Evolutionary conservation across 2,797 vertebrate genomes (phyloP).

Genomic region (Lepilemur septentrionalis): DNA sequence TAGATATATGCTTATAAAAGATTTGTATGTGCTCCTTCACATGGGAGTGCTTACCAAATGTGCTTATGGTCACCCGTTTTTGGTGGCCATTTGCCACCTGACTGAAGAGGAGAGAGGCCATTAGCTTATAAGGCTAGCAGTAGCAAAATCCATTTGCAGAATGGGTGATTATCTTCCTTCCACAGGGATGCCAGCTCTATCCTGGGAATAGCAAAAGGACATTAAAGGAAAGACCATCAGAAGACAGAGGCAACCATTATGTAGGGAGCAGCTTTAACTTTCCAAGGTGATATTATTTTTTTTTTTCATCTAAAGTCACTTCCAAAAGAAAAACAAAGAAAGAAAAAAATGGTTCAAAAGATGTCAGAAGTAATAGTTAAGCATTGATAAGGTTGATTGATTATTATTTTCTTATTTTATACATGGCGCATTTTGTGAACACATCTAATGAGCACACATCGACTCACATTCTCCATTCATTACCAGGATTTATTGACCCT

Average conservation of each 20-base stretch:
- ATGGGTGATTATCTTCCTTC: not conserved
- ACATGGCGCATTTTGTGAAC: constrained; percentile 54
- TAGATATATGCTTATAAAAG: not conserved
- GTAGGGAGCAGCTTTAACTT: not conserved
- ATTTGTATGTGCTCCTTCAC: not conserved
- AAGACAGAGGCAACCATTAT: not conserved
- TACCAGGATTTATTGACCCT: constrained; percentile 75
- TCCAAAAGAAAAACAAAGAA: constrained; percentile 30
- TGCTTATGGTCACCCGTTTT: not conserved
- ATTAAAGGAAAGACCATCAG: not conserved
- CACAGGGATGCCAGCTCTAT: not conserved
- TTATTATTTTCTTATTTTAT: constrained; percentile 54
- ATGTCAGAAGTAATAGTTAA: constrained; percentile 56
- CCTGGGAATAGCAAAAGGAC: not conserved
- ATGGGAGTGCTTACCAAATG: not conserved
- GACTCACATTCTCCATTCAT: constrained; percentile 67
- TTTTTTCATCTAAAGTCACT: not conserved
- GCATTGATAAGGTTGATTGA: constrained; percentile 50
- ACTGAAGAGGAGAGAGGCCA: not conserved
- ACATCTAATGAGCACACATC: constrained; percentile 62
- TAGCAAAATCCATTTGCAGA: not conserved
- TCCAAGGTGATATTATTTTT: not conserved
- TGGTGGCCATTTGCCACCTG: not conserved
- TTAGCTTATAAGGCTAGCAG: not conserved
- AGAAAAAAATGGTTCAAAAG: not conserved